These are phyloP conservation scores for Caenorhabditis elegans DNA, from an alignment of 1,140 invertebrate species.

Conservation along the genomic window DNA sequence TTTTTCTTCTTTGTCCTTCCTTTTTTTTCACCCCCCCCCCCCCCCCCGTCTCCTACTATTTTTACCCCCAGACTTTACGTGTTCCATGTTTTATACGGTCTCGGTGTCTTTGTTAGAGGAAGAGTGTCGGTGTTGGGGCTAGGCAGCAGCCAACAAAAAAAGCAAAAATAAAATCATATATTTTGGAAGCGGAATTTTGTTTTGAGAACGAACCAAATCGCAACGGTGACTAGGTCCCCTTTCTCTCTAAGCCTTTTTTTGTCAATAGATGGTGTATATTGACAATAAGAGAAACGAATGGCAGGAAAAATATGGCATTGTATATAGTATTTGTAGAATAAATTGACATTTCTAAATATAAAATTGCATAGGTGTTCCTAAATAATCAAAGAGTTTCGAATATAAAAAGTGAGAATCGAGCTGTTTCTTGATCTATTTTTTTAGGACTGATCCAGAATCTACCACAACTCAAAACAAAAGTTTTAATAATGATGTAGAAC, in stretches of 20 bases:
- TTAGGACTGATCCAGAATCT: too few relatives aligned
- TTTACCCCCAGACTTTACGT: too few relatives aligned
- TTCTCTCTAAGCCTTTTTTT: neutral
- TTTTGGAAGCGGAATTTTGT: constrained; percentile 23
- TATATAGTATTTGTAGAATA: neutral
- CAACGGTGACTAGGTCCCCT: neutral
- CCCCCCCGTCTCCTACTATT: neutral
- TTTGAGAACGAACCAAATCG: constrained; percentile 24
- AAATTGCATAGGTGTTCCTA: too few relatives aligned
- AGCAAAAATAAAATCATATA: too few relatives aligned
- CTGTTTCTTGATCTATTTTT: too few relatives aligned
- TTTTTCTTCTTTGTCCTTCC: neutral
- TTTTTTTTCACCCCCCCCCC: neutral
- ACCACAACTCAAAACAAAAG: too few relatives aligned
- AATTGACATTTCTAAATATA: too few relatives aligned
- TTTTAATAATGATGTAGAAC: too few relatives aligned
- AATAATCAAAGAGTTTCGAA: too few relatives aligned
- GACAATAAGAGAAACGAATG: neutral
- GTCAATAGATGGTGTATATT: neutral
- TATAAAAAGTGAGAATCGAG: too few relatives aligned
- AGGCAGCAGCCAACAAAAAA: neutral
- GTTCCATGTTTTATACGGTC: neutral
- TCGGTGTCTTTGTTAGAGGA: constrained; percentile 15
- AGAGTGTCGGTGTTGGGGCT: too few relatives aligned
- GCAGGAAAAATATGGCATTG: neutral